Evolutionary conservation across 2,113 vertebrate species (phyloP), one percentile per base, ranked within the genome.

Genomic region (Bubo scandiacus): DNA sequence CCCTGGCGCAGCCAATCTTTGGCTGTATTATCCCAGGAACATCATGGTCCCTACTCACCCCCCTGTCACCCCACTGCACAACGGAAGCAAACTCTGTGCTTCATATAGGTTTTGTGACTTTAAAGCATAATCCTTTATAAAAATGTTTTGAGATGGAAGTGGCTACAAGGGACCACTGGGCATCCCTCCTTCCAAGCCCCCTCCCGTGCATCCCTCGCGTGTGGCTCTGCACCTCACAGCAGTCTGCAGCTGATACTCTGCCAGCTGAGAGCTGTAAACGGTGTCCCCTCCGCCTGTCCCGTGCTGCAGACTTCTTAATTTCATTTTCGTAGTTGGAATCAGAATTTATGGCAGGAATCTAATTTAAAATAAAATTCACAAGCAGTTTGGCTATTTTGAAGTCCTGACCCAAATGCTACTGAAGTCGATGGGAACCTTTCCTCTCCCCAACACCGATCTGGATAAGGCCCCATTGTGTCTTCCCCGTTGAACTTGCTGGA

Each of bases 1-100:
- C 40, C 61, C 40, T n/a, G 34, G 8, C 40, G 20, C 47, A 27
- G 47, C 32, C 49, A n/a, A 6, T 22, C 22, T 42, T 58, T 23
- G 25, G 12, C 27, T 49, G 14, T 30, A 20, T 74, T 52, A 67
- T 42, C 40, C 45, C 1, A 0, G 38, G 51, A 82, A 47, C 4
- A 1, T 40, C 29, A 12, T 0, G 20, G 18, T n/a, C 22, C 54
- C 55, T 13, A 2, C 59, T 75, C 26, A 10, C 4, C 20, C 19
- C 81, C 40, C 47, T 49, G 10, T 18, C 34, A 25, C 29, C 14
- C 36, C n/a, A 9, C 2, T 26, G 12, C n/a, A 67, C 61, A 66
- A 36, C 3, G 25, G 52, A 40, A 52, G 54, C 14, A 49, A 59
- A 15, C 10, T 18, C 15, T 6, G 26, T 21, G 63, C 45, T 43